A percentile compares a stretch with the other conserved stretches of the same genome.
phyloP scores from a whole-genome alignment of 2,888 invertebrate genomes.

The Andrena hattorfiana region DNA sequence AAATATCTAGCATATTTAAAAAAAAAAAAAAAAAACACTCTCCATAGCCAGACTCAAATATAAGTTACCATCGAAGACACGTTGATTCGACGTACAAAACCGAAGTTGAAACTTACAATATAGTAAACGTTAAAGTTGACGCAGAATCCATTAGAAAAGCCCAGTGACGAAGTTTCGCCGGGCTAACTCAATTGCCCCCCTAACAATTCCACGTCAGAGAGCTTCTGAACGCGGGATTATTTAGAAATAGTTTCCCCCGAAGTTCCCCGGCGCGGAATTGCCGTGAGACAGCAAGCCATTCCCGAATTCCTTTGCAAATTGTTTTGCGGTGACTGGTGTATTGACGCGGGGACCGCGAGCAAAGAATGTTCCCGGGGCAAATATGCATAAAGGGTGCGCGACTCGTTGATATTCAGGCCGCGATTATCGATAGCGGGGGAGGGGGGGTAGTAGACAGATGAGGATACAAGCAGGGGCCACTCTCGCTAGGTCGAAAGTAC shows the following conservation, averaged over 20 bases:
- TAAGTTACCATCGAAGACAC: no score
- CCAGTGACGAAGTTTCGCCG: neutral
- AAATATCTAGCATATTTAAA: no score
- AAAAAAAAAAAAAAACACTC: no score
- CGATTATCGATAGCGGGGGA: conserved; percentile 54
- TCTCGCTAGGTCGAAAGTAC: conserved; percentile 51
- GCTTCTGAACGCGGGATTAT: conserved; percentile 19
- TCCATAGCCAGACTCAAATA: no score
- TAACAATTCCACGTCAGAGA: conserved; percentile 25
- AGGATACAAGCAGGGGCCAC: conserved; percentile 39
- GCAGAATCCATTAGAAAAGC: no score
- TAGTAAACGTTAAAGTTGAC: no score
- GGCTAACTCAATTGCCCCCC: conserved; percentile 10
- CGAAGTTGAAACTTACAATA: no score
- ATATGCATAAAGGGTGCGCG: conserved; percentile 50
- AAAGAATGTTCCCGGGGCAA: conserved; percentile 41
- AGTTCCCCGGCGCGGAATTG: neutral
- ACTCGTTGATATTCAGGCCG: conserved; percentile 60
- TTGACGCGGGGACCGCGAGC: conserved; percentile 24
- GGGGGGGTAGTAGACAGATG: conserved; percentile 31
- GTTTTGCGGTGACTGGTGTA: conserved; percentile 34
- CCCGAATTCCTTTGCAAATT: conserved; percentile 51
- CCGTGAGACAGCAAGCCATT: conserved; percentile 28
- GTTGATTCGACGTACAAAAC: no score
- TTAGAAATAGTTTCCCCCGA: conserved; percentile 44